A percentile compares a stretch with the other conserved stretches of the same genome.
Conservation (phyloP, 2,113 vertebrate genomes). For the Eclectus roratus region DNA sequence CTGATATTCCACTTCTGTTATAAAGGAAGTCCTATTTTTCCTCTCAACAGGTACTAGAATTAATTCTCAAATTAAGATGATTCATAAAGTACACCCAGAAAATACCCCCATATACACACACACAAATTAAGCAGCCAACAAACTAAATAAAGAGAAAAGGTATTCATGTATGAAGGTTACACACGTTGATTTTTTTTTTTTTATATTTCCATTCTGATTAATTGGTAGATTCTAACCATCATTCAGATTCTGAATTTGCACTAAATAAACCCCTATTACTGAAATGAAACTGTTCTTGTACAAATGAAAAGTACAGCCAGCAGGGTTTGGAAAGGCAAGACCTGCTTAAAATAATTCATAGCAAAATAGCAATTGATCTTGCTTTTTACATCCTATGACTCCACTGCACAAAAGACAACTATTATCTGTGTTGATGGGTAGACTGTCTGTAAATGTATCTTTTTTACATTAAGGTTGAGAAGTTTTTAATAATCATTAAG, state of each 20-base stretch:
- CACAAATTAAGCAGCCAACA: not conserved
- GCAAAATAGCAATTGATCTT: not conserved
- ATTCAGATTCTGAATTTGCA: not conserved
- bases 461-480: not conserved
- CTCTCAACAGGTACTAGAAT: not conserved
- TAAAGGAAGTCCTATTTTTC: not conserved
- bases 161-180: not conserved
- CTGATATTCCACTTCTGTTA: not conserved
- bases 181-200: not conserved
- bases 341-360: not conserved
- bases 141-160: not conserved
- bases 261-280: not conserved
- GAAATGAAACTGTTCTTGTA: not conserved
- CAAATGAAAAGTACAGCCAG: not conserved
- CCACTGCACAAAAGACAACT: not conserved
- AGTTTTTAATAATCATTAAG: not conserved
- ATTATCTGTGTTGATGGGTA: not conserved
- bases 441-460: not conserved
- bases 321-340: not conserved
- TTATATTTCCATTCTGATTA: not conserved
- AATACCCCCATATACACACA: not conserved
- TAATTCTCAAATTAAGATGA: not conserved
- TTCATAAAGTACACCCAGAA: not conserved
- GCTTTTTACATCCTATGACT: not conserved
- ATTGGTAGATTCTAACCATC: not conserved